A percentile compares a stretch with the other conserved stretches of the same genome.
phyloP scores from a whole-genome alignment of 2,888 invertebrate species.

The Cryptophagus acutangulus region DNA sequence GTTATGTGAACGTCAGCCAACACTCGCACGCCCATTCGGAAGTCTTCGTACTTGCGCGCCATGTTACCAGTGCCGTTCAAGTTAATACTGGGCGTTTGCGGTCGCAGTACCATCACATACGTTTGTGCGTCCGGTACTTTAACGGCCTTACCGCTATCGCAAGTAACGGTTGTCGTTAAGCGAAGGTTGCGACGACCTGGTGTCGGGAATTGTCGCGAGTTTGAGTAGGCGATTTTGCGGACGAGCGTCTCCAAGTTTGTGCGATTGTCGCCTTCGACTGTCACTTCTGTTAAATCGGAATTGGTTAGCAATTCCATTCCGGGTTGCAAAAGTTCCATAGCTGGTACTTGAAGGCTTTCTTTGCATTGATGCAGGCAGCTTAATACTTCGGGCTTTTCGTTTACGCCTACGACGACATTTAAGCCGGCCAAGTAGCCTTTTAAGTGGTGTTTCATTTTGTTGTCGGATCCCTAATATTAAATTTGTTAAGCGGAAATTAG shows the following conservation, averaged over 20 bases:
- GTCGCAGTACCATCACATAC: constrained; percentile 82
- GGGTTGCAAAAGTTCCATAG: constrained; percentile 68
- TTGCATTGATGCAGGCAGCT: constrained; percentile 76
- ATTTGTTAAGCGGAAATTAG: neutral
- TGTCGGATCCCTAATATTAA: constrained; percentile 75
- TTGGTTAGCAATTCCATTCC: constrained; percentile 74
- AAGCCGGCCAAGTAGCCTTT: constrained; percentile 85
- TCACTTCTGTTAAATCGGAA: constrained; percentile 79
- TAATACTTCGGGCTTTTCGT: constrained; percentile 69
- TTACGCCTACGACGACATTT: constrained; percentile 69
- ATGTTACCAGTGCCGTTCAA: constrained; percentile 77
- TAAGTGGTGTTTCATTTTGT: constrained; percentile 85
- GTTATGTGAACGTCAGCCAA: constrained; percentile 80
- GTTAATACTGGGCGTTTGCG: constrained; percentile 78
- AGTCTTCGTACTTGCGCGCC: constrained; percentile 80
- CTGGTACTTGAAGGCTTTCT: constrained; percentile 73
- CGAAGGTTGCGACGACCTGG: constrained; percentile 86
- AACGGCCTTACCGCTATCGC: constrained; percentile 69
- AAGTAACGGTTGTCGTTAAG: constrained; percentile 71
- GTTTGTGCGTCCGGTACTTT: constrained; percentile 68
- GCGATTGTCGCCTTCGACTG: constrained; percentile 86
- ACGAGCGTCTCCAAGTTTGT: constrained; percentile 84
- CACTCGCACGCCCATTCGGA: constrained; percentile 80
- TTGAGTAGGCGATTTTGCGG: constrained; percentile 85
- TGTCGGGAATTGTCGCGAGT: constrained; percentile 88